Evolutionary conservation across 1,140 invertebrate species (phyloP).

Genomic region (Drosophila tsacasi): DNA sequence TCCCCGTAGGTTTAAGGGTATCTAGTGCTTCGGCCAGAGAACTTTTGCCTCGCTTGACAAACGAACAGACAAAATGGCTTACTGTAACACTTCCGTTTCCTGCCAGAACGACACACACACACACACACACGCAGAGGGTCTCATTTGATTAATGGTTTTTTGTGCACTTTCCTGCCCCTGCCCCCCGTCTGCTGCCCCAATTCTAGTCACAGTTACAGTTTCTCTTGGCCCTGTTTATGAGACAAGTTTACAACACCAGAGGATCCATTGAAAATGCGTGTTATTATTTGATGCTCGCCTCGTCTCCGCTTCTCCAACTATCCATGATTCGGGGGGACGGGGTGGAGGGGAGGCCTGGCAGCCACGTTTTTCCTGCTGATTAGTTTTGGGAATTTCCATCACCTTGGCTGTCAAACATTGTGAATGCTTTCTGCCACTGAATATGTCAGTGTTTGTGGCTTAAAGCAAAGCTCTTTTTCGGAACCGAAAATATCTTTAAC

Average conservation of each 20-base stretch:
- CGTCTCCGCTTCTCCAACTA: constrained; percentile 20
- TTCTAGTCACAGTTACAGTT: neutral
- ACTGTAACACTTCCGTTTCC: constrained; percentile 79
- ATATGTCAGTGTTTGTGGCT: constrained; percentile 1
- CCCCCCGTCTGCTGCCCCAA: neutral
- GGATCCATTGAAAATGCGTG: constrained; percentile 67
- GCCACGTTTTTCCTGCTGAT: constrained; percentile 66
- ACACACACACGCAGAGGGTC: constrained; percentile 2
- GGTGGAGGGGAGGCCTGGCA: neutral
- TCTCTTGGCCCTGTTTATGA: constrained; percentile 48
- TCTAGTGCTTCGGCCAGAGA: constrained; percentile 19
- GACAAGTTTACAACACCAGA: constrained; percentile 67
- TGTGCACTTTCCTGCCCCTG: constrained; percentile 35
- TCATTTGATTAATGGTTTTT: constrained; percentile 78
- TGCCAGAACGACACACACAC: constrained; percentile 21
- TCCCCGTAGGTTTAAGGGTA: constrained; percentile 6
- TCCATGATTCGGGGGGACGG: constrained; percentile 34
- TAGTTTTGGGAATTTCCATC: constrained; percentile 76
- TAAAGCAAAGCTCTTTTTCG: neutral
- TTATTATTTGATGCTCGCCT: constrained; percentile 49
- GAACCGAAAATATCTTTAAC: neutral
- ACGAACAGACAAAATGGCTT: constrained; percentile 71
- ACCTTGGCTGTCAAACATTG: constrained; percentile 66
- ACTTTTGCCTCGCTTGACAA: constrained; percentile 53
- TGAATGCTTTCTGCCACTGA: constrained; percentile 30